Evolutionary conservation across 2,113 vertebrate species (phyloP).

Genomic region (Atlantisia rogersi): DNA sequence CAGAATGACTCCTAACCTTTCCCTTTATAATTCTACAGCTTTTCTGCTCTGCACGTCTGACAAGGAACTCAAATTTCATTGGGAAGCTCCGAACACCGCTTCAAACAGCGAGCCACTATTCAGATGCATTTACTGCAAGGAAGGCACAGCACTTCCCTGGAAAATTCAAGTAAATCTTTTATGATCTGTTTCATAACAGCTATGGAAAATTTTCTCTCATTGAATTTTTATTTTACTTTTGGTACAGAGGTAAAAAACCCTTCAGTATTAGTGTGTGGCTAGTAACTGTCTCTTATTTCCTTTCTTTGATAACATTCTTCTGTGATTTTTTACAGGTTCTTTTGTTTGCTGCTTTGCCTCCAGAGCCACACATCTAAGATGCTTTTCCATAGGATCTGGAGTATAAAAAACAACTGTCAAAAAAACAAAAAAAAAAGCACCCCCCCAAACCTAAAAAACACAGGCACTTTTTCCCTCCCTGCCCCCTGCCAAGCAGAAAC

Average conservation of each 20-base stretch:
- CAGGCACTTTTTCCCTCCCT: fast-evolving
- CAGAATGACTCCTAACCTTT: not conserved
- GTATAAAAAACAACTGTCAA: not conserved
- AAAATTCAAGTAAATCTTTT: not conserved
- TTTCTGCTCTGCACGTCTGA: not conserved
- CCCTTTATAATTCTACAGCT: not conserved
- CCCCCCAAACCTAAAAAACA: not conserved
- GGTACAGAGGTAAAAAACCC: not conserved
- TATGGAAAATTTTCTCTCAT: not conserved
- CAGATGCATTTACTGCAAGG: not conserved
- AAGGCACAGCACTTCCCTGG: not conserved
- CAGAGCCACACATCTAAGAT: not conserved
- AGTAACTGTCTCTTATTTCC: not conserved
- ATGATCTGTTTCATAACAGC: not conserved
- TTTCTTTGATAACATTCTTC: not conserved
- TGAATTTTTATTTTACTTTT: not conserved
- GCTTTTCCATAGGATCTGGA: not conserved
- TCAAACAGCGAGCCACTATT: not conserved
- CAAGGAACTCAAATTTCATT: not conserved
- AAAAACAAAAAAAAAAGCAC: not conserved
- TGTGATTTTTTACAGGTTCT: not conserved
- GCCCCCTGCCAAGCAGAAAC: too few relatives aligned
- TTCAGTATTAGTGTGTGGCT: not conserved
- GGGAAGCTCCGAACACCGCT: not conserved
- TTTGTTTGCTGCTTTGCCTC: not conserved